phyloP scores from a whole-genome alignment of 2,113 vertebrate species.

The Scortum barcoo region DNA sequence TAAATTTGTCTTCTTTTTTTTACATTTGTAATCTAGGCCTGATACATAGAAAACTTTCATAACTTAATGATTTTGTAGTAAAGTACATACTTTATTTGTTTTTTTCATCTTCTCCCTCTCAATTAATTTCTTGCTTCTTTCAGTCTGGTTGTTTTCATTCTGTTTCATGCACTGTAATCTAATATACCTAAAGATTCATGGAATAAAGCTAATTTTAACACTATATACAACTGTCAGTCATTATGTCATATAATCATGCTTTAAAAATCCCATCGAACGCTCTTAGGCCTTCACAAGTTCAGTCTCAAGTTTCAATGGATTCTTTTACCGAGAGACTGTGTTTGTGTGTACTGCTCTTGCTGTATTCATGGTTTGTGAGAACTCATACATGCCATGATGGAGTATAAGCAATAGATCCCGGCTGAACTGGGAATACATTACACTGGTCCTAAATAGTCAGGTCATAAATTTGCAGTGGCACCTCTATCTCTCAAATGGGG shows the following conservation, averaged over 20 bases:
- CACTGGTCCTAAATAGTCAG: constrained; percentile 61
- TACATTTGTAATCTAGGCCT: background rate
- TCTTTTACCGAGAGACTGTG: background rate
- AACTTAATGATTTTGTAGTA: background rate
- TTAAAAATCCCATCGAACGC: background rate
- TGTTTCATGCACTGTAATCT: background rate
- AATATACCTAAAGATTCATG: background rate
- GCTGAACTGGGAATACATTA: constrained; percentile 60
- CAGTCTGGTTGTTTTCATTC: background rate
- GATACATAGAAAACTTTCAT: too few species aligned
- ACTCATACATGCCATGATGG: constrained; percentile 30
- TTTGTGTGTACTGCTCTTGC: constrained; percentile 24
- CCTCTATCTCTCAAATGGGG: constrained; percentile 56
- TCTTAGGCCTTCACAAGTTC: background rate
- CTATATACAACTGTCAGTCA: background rate
- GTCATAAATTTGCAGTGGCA: constrained; percentile 71
- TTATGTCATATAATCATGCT: background rate
- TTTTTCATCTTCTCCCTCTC: background rate
- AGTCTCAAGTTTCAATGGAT: background rate
- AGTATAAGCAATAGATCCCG: constrained; percentile 22
- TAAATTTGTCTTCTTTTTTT: background rate
- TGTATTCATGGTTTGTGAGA: constrained; percentile 17
- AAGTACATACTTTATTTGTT: background rate
- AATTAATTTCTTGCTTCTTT: background rate
- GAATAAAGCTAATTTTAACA: background rate